Evolutionary conservation across 1,140 invertebrate genomes (phyloP), one percentile per base, ranked within the genome.

Genomic region (Mercenaria mercenaria): DNA sequence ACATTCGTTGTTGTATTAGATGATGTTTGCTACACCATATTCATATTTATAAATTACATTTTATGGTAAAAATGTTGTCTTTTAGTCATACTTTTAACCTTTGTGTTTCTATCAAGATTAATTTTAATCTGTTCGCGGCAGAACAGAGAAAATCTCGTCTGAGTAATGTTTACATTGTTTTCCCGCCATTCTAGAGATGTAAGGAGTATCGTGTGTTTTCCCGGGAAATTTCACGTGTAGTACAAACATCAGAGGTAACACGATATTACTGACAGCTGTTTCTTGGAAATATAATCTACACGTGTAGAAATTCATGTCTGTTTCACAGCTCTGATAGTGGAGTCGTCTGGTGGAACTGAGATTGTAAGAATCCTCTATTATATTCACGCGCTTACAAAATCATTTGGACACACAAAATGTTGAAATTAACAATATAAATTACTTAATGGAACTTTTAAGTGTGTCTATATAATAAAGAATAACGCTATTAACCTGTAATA

Each of bases 211-310:
- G 67, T 50, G 47, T 82, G 64, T 85, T 85, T 76, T 43, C 41
- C 83, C 41, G 47, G 83, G 50, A 76, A 85, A 50, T 39, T 83
- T 83, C 64, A 59, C 83, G 83, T 85, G 83, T 85, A 85, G 64
- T 23, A 39, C 67, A 72, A 72, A 85, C 61, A 85, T 76, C 64
- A 52, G n/a, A 56, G 50, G 83, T 74, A 85, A 85, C 50, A 26
- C 23, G 69, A 85, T 85, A 50, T 18, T 26, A 52, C 67, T 39
- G 64, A 74, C 67, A 76, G 83, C 83, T 85, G 83, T 85, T 85
- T 50, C 83, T 85, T 20, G n/a, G 83, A 74, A 85, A 85, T 74
- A 50, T 74, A 74, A 85, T 85, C 83, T 85, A 74, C 67, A 85
- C 83, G 52, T 74, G 83, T 85, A 74, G 15, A 50, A 76, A 74